phyloP scores from a whole-genome alignment of 1,140 invertebrate genomes.

The Nasonia vitripennis region DNA sequence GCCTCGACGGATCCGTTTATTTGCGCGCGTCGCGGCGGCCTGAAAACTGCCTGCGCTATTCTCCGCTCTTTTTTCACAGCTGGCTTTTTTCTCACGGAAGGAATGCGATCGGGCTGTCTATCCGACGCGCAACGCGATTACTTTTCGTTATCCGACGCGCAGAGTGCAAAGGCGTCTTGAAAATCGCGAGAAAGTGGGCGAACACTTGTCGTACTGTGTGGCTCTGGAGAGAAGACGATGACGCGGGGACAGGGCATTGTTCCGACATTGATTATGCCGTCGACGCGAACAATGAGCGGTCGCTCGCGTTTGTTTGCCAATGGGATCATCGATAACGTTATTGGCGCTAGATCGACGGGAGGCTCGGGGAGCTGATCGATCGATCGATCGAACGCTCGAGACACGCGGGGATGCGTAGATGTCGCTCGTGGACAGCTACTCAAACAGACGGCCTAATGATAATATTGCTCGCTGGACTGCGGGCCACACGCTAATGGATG shows the following conservation, averaged over 20 bases:
- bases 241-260: conserved; percentile 31
- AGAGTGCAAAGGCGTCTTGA: too few relatives aligned
- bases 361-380: neutral
- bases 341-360: neutral
- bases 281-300: conserved; percentile 32
- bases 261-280: conserved; percentile 34
- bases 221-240: conserved; percentile 23
- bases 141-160: neutral
- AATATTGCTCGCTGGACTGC: neutral
- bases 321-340: conserved; percentile 27
- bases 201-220: conserved; percentile 19
- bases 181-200: conserved; percentile 24
- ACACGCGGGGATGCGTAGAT: neutral
- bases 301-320: conserved; percentile 20
- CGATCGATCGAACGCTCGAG: neutral
- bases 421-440: neutral
- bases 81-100: neutral
- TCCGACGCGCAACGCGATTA: neutral
- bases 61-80: too few relatives aligned
- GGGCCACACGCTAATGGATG: neutral
- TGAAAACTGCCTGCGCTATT: too few relatives aligned
- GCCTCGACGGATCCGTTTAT: too few relatives aligned
- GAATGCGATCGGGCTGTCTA: neutral
- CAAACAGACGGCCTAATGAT: neutral
- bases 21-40: too few relatives aligned